A percentile compares a stretch with the other conserved stretches of the same genome.
phyloP scores from a whole-genome alignment of 2,888 invertebrate species.

The Schrankia costaestrigalis region DNA sequence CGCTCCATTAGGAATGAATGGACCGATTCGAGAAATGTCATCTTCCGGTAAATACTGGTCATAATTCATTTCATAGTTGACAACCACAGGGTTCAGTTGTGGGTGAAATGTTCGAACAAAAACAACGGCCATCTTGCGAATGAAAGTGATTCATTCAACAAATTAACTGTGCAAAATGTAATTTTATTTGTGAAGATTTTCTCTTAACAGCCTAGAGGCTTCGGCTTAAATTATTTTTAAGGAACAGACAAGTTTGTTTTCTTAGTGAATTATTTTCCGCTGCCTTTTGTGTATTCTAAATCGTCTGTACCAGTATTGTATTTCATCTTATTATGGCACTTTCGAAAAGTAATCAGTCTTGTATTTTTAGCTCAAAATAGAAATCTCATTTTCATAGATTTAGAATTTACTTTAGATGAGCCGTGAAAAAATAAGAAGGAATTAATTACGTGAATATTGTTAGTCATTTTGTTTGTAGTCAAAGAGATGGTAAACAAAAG shows the following conservation, averaged over 20 bases:
- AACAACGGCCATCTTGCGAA: slow-evolving; percentile 50
- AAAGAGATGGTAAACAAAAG: no score
- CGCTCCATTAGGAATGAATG: slow-evolving; percentile 78
- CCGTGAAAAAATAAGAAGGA: no score
- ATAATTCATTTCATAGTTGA: slow-evolving; percentile 58
- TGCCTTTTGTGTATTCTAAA: slow-evolving; percentile 9
- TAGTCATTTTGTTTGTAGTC: no score
- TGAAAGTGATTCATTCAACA: slow-evolving; percentile 60
- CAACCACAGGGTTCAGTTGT: slow-evolving; percentile 35
- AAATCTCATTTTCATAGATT: no score
- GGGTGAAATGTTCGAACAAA: slow-evolving; percentile 33
- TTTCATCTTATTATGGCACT: no score
- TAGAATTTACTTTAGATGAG: no score
- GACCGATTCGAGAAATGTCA: slow-evolving; percentile 77
- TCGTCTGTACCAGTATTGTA: slow-evolving; percentile 1
- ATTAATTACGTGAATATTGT: no score
- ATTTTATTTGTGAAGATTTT: slow-evolving; percentile 39
- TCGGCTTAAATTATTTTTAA: slow-evolving; percentile 30
- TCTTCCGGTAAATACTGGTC: slow-evolving; percentile 68
- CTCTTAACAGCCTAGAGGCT: slow-evolving; percentile 8
- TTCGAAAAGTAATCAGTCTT: no score
- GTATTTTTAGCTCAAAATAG: no score
- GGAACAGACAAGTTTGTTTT: slow-evolving; percentile 32
- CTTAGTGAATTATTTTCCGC: slow-evolving; percentile 33
- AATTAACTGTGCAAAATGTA: slow-evolving; percentile 58